Base-by-base conservation (phyloP, 2,888 invertebrate genomes). In the Resseliella maxima region DNA sequence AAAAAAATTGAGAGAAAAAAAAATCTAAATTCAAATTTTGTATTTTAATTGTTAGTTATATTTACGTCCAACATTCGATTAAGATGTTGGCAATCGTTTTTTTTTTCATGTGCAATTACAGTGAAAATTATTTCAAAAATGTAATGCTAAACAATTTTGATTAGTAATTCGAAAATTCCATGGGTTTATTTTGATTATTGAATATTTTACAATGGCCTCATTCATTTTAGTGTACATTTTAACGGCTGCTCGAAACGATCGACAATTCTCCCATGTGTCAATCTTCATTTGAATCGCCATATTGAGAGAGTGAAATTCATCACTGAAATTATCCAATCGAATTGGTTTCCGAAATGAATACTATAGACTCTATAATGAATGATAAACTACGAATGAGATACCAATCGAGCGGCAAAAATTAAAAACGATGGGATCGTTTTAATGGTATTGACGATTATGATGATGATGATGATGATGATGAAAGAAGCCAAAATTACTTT, bases 401-500 rank as follows among this genome's bases (percentile, higher is more conserved):
- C 59, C 24, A 59, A 24, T 59, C 3, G 27, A n/a, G 12, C 12
- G 12, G 12, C 12, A 41, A 41, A 12, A 5, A 5, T 5, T 41
- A 41, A 5, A 41, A 41, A 41, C 5, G 41, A 41, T 41, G 59
- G 59, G 2, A 59, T 59, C 27, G 15, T 12, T 8, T 2, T 5
- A 41, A 41, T 12, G 12, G 41, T 8, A 41, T 5, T 41, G 41
- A 8, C 12, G 41, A 8, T 41, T 41, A 8, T 41, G 12, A 41
- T 41, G 18, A 50, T 50, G 2, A 18, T 50, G 2, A 12, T 59
- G 5, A 24, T 59, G 15, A 59, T 24, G 59, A 24, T 59, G 27
- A 27, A 27, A 59, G 59, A 59, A 24, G 24, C 59, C 24, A 59
- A 59, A 59, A 59, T 59, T 59, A 24, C 59, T 59, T 59, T 59